A percentile compares a stretch with the other conserved stretches of the same genome.
phyloP scores from a whole-genome alignment of 2,888 invertebrate genomes.

The Loripinus fragilis region DNA sequence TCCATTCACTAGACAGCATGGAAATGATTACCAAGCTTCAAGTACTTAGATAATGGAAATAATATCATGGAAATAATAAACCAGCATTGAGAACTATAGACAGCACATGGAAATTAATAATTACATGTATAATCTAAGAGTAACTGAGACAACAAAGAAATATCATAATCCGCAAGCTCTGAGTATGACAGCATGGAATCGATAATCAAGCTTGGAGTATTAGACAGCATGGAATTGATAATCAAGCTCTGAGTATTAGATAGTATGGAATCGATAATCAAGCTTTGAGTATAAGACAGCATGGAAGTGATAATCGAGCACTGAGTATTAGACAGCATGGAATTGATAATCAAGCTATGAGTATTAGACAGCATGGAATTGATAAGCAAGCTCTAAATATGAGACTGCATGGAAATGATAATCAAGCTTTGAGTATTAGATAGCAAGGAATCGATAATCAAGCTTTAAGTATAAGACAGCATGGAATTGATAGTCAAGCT shows the following conservation, averaged over 20 bases:
- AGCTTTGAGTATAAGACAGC: background rate
- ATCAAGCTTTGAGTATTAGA: constrained; percentile 88
- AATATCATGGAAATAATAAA: background rate
- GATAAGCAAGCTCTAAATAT: too few species aligned
- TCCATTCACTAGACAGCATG: background rate
- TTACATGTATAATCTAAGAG: background rate
- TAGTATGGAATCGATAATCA: background rate
- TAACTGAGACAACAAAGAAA: background rate
- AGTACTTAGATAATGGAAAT: background rate
- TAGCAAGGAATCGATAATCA: constrained; percentile 14
- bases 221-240: too few species aligned
- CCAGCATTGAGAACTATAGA: too few species aligned
- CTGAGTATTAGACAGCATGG: too few species aligned
- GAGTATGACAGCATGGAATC: background rate
- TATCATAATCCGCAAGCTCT: background rate
- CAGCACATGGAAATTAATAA: too few species aligned
- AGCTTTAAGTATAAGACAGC: constrained; percentile 79
- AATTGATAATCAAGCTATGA: too few species aligned
- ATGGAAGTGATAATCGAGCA: too few species aligned
- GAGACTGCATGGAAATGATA: constrained; percentile 5
- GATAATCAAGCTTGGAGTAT: too few species aligned
- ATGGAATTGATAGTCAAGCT: background rate
- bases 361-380: too few species aligned
- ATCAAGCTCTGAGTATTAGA: background rate
- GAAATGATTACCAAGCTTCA: background rate